Evolutionary conservation across 1,140 invertebrate species (phyloP).

Genomic region (Drosophila busckii): DNA sequence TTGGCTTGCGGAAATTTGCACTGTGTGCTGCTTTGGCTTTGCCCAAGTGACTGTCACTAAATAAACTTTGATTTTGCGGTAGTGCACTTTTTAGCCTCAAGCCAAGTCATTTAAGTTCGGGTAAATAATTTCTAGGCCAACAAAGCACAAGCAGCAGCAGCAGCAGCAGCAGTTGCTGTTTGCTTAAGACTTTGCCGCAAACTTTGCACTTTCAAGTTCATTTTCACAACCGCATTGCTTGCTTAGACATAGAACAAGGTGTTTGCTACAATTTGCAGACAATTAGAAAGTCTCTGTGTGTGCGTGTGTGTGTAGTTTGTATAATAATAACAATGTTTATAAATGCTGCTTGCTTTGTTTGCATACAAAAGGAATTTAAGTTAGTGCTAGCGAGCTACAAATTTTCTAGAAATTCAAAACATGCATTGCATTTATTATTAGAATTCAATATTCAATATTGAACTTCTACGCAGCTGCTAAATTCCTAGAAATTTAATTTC

Average conservation of each 20-base stretch:
- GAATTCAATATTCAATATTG: too few species aligned
- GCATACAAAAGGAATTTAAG: too few species aligned
- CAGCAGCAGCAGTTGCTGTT: constrained; percentile 13
- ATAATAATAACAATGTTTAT: too few species aligned
- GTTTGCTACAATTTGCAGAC: constrained; percentile 27
- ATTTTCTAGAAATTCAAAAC: too few species aligned
- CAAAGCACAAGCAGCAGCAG: too few species aligned
- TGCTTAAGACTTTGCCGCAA: constrained; percentile 15
- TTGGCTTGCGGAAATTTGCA: constrained; percentile 65
- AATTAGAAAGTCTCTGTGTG: constrained; percentile 47
- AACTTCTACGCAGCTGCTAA: too few species aligned
- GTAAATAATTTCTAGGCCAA: constrained; percentile 38
- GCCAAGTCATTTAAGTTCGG: constrained; percentile 41
- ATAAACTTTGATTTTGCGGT: constrained; percentile 71
- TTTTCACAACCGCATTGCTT: constrained; percentile 6
- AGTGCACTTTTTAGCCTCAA: constrained; percentile 32
- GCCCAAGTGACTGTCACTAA: constrained; percentile 59
- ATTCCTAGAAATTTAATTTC: too few species aligned
- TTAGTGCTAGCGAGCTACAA: too few species aligned
- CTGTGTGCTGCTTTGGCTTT: constrained; percentile 28
- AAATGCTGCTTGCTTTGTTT: too few species aligned
- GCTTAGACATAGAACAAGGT: background rate
- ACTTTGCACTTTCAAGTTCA: constrained; percentile 33
- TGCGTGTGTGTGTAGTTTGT: constrained; percentile 35
- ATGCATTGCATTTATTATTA: too few species aligned